Conservation (phyloP, 2,888 invertebrate species). For the Xanthia icteritia region DNA sequence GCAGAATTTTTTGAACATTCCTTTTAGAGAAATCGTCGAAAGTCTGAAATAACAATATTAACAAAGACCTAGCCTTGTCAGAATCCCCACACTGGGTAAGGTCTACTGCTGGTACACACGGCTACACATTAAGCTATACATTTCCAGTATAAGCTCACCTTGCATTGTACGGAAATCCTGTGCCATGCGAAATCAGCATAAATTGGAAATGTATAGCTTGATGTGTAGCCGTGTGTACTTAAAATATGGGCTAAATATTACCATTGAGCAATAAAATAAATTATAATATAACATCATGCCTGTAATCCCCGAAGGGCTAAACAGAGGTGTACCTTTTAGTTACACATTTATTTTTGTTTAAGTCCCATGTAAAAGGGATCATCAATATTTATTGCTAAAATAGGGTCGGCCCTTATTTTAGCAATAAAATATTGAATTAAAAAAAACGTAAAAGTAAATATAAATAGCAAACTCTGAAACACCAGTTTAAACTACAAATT, state of each 20-base stretch:
- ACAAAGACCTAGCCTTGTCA: neutral
- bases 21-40: neutral
- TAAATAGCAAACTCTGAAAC: neutral
- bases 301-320: neutral
- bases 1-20: neutral
- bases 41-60: neutral
- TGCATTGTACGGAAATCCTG: too few relatives aligned
- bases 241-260: neutral
- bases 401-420: neutral
- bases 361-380: neutral
- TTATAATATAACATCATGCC: neutral
- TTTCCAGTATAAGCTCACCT: too few relatives aligned
- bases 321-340: neutral
- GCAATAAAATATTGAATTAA: neutral
- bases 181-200: too few relatives aligned
- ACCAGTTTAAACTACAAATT: neutral
- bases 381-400: too few relatives aligned
- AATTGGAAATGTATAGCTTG: too few relatives aligned
- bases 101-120: neutral
- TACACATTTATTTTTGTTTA: neutral
- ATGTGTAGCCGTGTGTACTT: too few relatives aligned
- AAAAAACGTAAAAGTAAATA: neutral
- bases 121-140: too few relatives aligned
- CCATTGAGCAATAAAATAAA: neutral
- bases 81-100: neutral